Base-by-base conservation (phyloP, 1,140 invertebrate genomes). In the Xylocopa sonorina region DNA sequence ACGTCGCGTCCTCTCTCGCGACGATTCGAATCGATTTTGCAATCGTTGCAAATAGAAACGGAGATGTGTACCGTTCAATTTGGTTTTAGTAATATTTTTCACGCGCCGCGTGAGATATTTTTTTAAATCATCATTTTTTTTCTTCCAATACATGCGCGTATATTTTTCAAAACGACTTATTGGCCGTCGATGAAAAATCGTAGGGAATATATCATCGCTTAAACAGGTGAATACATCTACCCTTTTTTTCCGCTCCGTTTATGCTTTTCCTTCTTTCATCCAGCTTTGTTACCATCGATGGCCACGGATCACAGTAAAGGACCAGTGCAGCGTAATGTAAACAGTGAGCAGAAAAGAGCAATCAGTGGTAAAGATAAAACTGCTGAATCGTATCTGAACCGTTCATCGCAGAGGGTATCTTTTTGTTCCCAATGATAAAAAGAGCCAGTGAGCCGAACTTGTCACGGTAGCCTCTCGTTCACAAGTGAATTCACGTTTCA, bases 301-400 rank as follows among this genome's bases (percentile, higher is more conserved):
- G 29, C 55, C 67, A 55, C 32, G 50, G 10, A 66, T 66, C 43
- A 48, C 2, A 4, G 63, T 3, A 21, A 24, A 41, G 24, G 41
- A 41, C 50, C 12, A 18, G n/a, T 18, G 67, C 32, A 55, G 34
- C n/a, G 48, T 41, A 16, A 48, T 3, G 63, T 14, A 55, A 69
- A 69, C 29, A 12, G 21, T 4, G 21, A 38, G 2, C 4, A 53
- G n/a, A 24, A 18, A 4, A 16, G 46, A 53, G 48, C n/a, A 53
- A 68, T 68, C 48, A 51, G 48, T 68, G 9, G 48, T 14, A 16
- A 53, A 68, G n/a, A n/a, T 68, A 3, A 18, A 51, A 50, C 29
- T 7, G 32, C 1, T 18, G 38, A 24, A 68, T 67, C 46, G 48
- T 68, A 38, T 51, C 66, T 68, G 21, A 12, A 10, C 18, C 24